Base-by-base conservation (phyloP, 2,113 vertebrate species). In the Sisor rabdophorus region DNA sequence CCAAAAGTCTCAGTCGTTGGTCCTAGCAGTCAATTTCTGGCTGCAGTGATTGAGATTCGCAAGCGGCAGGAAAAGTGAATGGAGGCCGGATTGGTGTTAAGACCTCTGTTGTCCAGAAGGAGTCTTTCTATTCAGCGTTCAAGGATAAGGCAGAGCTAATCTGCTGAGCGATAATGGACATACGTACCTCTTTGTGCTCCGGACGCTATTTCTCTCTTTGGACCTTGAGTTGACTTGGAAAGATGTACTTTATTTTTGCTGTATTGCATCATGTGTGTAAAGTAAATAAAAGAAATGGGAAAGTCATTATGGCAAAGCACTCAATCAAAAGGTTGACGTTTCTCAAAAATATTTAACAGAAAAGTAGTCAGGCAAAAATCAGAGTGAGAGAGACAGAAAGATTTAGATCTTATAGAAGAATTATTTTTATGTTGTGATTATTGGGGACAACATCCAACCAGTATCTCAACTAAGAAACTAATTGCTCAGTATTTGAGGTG, bases 1-100 rank as follows among this genome's bases (percentile, higher is more conserved):
- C 76, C 15, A 19, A 63, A 44, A 47, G 48, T 50, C 19, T 47
- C 72, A 9, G 20, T 36, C 17, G 20, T 70, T 65, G 32, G 16
- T 81, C 83, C 74, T 81, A 48, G 50, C 75, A 78, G 68, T 78
- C 80, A 87, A 84, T 85, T 71, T 84, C 75, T 77, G 82, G 77
- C 79, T 54, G 64, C 75, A 65, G 77, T 79, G 73, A 79, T 69
- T 81, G 77, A 75, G 50, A 84, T 82, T 76, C 69, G 58, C 82
- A 79, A 84, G 70, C 80, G 58, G 75, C 76, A 75, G 2, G 44
- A 82, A 58, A 68, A 68, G 61, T 72, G 65, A 79, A 28, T 52
- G 40, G 32, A 81, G 82, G 75, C 74, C 53, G 65, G 75, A 81
- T 81, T 76, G 11, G 77, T 86, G 82, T 84, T 85, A 84, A 78